A percentile compares a stretch with the other conserved stretches of the same genome.
Evolutionary conservation across 2,888 invertebrate genomes (phyloP).

Genomic region (Antheraea assamensis): DNA sequence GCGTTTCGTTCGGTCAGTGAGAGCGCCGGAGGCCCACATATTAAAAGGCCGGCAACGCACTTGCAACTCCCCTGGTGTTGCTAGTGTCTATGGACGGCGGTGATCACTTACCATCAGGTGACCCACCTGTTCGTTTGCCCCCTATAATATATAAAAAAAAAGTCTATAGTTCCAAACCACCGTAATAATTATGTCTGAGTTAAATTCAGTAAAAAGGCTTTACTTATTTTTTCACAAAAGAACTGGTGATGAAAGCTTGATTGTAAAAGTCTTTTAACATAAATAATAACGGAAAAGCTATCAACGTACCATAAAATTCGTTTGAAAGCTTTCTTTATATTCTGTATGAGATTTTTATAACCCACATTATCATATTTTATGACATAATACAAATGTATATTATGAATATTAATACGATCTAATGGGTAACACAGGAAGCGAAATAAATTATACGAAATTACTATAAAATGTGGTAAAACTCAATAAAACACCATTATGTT

Average conservation of each 20-base stretch:
- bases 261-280: slow-evolving; percentile 8
- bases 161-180: too few species aligned
- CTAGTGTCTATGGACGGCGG: too few species aligned
- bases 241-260: not conserved
- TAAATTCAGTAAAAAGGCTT: not conserved
- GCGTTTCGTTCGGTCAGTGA: too few species aligned
- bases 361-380: slow-evolving; percentile 9
- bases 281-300: not conserved
- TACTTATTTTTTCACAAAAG: not conserved
- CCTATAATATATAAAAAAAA: too few species aligned
- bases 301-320: slow-evolving; percentile 6
- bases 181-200: not conserved
- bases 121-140: too few species aligned
- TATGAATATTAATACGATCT: not conserved
- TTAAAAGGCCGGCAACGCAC: too few species aligned
- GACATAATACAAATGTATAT: not conserved
- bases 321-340: slow-evolving; percentile 2
- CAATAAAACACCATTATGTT: not conserved
- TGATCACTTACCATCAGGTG: too few species aligned
- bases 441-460: not conserved
- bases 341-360: slow-evolving; percentile 7
- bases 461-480: not conserved
- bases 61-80: too few species aligned
- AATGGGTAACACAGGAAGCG: not conserved
- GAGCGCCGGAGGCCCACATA: too few species aligned